Evolutionary conservation across 2,797 vertebrate genomes (phyloP).

Genomic region (Sebastes dallii): DNA sequence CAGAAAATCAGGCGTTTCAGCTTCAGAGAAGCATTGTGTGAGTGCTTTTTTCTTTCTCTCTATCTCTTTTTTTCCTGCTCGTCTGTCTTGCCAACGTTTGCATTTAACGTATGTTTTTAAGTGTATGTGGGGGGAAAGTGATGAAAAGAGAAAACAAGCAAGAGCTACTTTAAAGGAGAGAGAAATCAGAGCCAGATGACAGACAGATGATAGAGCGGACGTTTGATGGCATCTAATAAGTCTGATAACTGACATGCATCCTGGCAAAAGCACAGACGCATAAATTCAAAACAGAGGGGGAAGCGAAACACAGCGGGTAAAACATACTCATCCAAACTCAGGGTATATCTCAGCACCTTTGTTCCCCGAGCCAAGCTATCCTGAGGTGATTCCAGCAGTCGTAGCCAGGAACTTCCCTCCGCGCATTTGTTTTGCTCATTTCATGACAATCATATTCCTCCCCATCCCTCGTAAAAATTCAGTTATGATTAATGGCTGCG

Average conservation of each 20-base stretch:
- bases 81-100: slow-evolving; percentile 2
- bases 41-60: background rate
- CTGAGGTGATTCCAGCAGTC: slow-evolving; percentile 53
- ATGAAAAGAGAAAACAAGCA: slow-evolving; percentile 36
- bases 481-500: slow-evolving; percentile 66
- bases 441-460: slow-evolving; percentile 64
- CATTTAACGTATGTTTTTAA: slow-evolving; percentile 12
- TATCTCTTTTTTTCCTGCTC: background rate
- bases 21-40: background rate
- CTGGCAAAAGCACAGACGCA: slow-evolving; percentile 59
- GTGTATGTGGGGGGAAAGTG: slow-evolving; percentile 5
- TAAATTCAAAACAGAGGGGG: slow-evolving; percentile 59
- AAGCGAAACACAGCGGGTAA: slow-evolving; percentile 7
- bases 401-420: slow-evolving; percentile 50
- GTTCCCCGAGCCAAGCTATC: slow-evolving; percentile 53
- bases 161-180: slow-evolving; percentile 22
- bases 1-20: background rate
- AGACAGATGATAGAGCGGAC: slow-evolving; percentile 58
- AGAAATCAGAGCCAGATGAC: slow-evolving; percentile 46
- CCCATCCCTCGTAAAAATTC: slow-evolving; percentile 57
- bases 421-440: slow-evolving; percentile 59
- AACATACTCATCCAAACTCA: slow-evolving; percentile 43
- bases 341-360: slow-evolving; percentile 49
- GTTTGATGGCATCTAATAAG: slow-evolving; percentile 69
- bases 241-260: slow-evolving; percentile 62